phyloP scores from a whole-genome alignment of 1,140 invertebrate genomes.

The Planococcus citri region DNA sequence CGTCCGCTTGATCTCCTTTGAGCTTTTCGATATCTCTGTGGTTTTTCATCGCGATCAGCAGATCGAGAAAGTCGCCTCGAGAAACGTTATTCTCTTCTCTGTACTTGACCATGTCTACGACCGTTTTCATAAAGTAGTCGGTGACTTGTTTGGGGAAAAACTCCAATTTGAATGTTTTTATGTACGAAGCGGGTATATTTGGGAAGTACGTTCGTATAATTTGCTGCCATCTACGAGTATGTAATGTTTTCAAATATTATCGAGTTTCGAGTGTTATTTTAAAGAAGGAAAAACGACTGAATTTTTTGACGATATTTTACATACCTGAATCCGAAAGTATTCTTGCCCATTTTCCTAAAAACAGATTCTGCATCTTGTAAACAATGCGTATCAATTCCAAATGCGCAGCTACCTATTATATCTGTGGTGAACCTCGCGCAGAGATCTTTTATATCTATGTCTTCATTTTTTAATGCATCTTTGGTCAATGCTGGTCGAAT shows the following conservation, averaged over 20 bases:
- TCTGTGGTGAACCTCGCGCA: slow-evolving; percentile 30
- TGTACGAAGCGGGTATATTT: too few species aligned
- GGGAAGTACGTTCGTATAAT: too few species aligned
- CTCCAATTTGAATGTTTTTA: too few species aligned
- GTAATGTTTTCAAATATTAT: too few species aligned
- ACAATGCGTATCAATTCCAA: slow-evolving; percentile 29
- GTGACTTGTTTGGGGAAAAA: slow-evolving; percentile 22
- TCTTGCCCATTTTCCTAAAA: slow-evolving; percentile 32
- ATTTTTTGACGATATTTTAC: too few species aligned
- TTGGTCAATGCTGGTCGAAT: neutral
- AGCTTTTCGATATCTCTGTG: neutral
- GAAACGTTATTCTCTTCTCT: slow-evolving; percentile 28
- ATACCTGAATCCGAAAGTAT: slow-evolving; percentile 30
- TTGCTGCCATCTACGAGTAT: too few species aligned
- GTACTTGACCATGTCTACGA: slow-evolving; percentile 29
- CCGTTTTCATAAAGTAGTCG: slow-evolving; percentile 29
- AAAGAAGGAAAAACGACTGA: too few species aligned
- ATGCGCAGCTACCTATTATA: slow-evolving; percentile 29
- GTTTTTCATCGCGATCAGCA: slow-evolving; percentile 25
- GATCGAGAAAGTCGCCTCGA: slow-evolving; percentile 33
- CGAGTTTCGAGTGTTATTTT: too few species aligned
- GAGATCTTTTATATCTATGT: slow-evolving; percentile 34
- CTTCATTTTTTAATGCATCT: neutral
- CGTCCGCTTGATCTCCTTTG: neutral
- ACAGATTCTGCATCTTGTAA: slow-evolving; percentile 40